Percentiles rank a stretch among this genome's conserved stretches.
These are phyloP conservation scores for Drosophila melanosoma DNA, from an alignment of 2,888 invertebrate genomes.

Conservation along the genomic window DNA sequence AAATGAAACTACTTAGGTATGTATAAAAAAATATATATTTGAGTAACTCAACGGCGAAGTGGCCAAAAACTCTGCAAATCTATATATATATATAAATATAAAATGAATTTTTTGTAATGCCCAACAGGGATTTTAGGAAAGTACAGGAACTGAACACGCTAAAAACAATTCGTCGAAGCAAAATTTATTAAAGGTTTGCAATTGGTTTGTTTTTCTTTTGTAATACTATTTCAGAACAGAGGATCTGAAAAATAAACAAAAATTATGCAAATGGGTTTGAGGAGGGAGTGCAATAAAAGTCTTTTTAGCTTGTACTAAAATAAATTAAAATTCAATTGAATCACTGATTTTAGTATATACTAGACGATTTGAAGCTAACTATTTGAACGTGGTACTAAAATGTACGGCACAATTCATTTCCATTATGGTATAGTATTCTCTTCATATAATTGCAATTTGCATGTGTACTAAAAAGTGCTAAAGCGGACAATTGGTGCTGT, in stretches of 20 bases:
- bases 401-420: conserved; percentile 43
- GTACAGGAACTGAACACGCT: conserved; percentile 68
- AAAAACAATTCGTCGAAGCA: conserved; percentile 43
- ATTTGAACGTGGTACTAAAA: conserved; percentile 48
- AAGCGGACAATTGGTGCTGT: conserved; percentile 66
- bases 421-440: conserved; percentile 23
- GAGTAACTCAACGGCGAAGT: conserved; percentile 47
- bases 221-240: conserved; percentile 72
- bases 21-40: conserved; percentile 48
- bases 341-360: conserved; percentile 29
- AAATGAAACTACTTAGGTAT: conserved; percentile 26
- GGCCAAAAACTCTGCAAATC: conserved; percentile 27
- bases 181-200: conserved; percentile 34
- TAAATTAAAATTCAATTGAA: conserved; percentile 38
- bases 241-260: conserved; percentile 8
- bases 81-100: conserved; percentile 44
- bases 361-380: conserved; percentile 32
- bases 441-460: conserved; percentile 45
- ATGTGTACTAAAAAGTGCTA: conserved; percentile 70
- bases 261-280: neutral
- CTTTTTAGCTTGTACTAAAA: conserved; percentile 48
- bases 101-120: conserved; percentile 41
- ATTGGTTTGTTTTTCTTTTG: conserved; percentile 45
- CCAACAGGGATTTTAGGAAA: conserved; percentile 18
- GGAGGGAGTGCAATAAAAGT: conserved; percentile 31